These are phyloP conservation scores for Geotrupes spiniger DNA, from an alignment of 2,888 invertebrate genomes.

Conservation along the genomic window DNA sequence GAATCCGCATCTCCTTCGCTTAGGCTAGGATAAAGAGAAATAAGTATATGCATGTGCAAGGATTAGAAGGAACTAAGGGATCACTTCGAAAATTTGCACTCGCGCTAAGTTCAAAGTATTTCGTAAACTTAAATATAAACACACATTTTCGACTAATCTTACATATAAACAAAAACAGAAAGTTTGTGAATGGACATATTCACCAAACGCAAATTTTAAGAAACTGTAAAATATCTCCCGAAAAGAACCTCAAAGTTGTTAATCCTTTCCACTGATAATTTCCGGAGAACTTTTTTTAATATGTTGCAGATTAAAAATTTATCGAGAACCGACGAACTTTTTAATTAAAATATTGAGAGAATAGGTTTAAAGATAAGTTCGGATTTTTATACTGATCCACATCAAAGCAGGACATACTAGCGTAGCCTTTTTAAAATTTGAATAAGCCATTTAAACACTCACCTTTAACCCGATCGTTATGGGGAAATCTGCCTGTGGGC, in stretches of 20 bases:
- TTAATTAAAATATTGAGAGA: conserved; percentile 6
- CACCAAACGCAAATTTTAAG: too few relatives aligned
- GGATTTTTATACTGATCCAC: neutral
- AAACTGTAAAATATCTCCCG: too few relatives aligned
- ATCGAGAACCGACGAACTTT: conserved; percentile 1
- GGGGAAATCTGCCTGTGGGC: conserved; percentile 55
- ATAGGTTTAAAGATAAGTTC: neutral
- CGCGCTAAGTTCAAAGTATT: neutral
- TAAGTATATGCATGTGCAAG: neutral
- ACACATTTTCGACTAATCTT: neutral
- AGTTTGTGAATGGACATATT: too few relatives aligned
- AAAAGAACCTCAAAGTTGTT: too few relatives aligned
- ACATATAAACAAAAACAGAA: too few relatives aligned
- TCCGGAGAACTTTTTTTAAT: too few relatives aligned
- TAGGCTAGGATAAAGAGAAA: neutral
- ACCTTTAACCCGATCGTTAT: conserved; percentile 67
- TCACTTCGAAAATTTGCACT: neutral
- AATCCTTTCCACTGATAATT: too few relatives aligned
- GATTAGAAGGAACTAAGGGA: conserved; percentile 1
- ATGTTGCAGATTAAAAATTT: conserved; percentile 1
- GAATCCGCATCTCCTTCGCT: neutral
- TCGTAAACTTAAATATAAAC: neutral
- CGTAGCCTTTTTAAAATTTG: neutral
- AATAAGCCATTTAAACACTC: conserved; percentile 29
- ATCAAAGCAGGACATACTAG: neutral